phyloP scores from a whole-genome alignment of 1,140 invertebrate species.

The Leucophenga varia region DNA sequence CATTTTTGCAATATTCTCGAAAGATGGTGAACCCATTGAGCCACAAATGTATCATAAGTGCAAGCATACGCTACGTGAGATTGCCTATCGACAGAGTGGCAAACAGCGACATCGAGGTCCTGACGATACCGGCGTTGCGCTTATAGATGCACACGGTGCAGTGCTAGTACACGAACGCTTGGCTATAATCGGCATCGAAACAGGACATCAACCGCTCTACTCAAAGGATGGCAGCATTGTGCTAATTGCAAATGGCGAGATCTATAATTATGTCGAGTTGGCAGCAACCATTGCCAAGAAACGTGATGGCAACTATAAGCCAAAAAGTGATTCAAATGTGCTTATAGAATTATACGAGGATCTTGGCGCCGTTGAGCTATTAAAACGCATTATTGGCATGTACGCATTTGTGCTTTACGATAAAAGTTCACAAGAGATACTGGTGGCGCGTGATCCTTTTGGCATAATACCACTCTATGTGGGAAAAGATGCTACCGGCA shows the following conservation, averaged over 20 bases:
- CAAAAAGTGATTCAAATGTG: conserved; percentile 74
- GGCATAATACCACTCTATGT: conserved; percentile 76
- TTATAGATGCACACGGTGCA: conserved; percentile 28
- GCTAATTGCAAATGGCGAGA: conserved; percentile 40
- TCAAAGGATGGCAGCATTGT: conserved; percentile 29
- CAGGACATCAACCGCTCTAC: conserved; percentile 39
- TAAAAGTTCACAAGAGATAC: conserved; percentile 66
- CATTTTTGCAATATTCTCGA: conserved; percentile 38
- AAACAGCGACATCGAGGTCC: conserved; percentile 44
- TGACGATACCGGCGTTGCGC: conserved; percentile 35
- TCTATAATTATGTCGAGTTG: conserved; percentile 39
- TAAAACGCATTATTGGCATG: conserved; percentile 73
- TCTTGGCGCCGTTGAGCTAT: conserved; percentile 64
- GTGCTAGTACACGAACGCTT: conserved; percentile 39
- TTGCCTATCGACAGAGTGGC: conserved; percentile 36
- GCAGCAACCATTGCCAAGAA: conserved; percentile 24
- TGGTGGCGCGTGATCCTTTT: conserved; percentile 82
- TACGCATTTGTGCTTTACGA: conserved; percentile 84
- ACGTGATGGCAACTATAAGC: conserved; percentile 59
- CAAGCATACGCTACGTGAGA: conserved; percentile 28
- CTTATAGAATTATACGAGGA: conserved; percentile 71
- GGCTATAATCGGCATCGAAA: conserved; percentile 29
- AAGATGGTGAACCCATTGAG: conserved; percentile 18
- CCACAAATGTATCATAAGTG: conserved; percentile 13
- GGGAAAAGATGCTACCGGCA: conserved; percentile 56